These are phyloP conservation scores for Cyanistes caeruleus DNA, from an alignment of 2,113 vertebrate genomes.

Conservation along the genomic window DNA sequence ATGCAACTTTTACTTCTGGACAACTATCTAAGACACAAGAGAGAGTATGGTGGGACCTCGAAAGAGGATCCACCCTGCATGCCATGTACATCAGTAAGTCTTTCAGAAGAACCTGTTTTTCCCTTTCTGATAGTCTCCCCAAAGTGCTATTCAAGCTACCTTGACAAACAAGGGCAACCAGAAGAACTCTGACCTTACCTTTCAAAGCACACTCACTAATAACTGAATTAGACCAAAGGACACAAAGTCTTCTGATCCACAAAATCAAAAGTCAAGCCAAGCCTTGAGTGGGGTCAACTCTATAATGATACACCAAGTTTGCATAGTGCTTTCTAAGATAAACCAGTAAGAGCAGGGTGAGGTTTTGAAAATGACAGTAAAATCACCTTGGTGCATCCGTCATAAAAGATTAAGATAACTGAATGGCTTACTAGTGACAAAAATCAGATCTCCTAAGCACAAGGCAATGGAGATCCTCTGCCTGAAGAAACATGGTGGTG, in stretches of 20 bases:
- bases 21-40: background rate
- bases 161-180: background rate
- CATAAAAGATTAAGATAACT: background rate
- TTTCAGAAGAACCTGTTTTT: background rate
- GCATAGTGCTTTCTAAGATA: background rate
- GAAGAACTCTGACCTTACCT: background rate
- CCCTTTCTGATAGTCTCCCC: background rate
- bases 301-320: rapidly evolving
- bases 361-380: background rate
- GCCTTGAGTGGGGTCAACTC: background rate
- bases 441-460: background rate
- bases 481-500: rapidly evolving
- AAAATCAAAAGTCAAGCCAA: background rate
- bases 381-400: background rate
- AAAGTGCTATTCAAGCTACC: background rate
- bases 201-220: background rate
- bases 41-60: background rate
- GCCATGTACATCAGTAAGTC: rapidly evolving
- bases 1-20: background rate
- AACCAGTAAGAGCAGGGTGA: background rate
- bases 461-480: background rate
- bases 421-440: background rate
- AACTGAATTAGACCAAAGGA: background rate
- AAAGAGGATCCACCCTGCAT: background rate
- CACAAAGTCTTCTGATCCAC: background rate